These are phyloP conservation scores for Sterrhoptilus dennistouni DNA, from an alignment of 2,113 vertebrate genomes.

Conservation along the genomic window DNA sequence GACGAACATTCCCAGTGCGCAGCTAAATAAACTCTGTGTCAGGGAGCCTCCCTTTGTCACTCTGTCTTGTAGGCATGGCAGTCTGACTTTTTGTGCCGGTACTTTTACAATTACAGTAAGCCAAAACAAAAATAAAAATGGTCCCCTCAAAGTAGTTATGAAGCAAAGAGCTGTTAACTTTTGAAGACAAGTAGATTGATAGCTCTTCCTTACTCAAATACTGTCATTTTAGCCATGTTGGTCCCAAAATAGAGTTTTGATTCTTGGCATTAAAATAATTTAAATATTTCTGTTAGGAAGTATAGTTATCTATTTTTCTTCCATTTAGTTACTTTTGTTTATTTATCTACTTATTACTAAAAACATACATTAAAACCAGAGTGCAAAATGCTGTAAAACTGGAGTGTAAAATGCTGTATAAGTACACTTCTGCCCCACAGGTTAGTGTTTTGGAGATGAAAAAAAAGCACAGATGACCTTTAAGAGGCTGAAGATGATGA, in stretches of 20 bases:
- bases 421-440: not conserved
- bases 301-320: not conserved
- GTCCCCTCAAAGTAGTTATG: not conserved
- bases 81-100: not conserved
- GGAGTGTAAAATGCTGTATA: not conserved
- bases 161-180: not conserved
- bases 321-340: not conserved
- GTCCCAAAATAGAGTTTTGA: not conserved
- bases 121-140: not conserved
- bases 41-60: not conserved
- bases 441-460: not conserved
- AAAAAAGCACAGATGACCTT: not conserved
- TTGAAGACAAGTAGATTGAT: not conserved
- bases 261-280: slow-evolving; percentile 7
- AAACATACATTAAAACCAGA: not conserved
- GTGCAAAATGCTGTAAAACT: not conserved
- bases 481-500: not conserved
- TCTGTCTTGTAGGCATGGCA: not conserved
- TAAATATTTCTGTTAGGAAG: slow-evolving; percentile 1
- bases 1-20: not conserved
- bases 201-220: not conserved
- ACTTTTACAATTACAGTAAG: not conserved
- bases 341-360: not conserved
- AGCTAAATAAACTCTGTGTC: not conserved
- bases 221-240: not conserved